Conservation (phyloP, 2,113 vertebrate species). For the Argyrosomus japonicus region DNA sequence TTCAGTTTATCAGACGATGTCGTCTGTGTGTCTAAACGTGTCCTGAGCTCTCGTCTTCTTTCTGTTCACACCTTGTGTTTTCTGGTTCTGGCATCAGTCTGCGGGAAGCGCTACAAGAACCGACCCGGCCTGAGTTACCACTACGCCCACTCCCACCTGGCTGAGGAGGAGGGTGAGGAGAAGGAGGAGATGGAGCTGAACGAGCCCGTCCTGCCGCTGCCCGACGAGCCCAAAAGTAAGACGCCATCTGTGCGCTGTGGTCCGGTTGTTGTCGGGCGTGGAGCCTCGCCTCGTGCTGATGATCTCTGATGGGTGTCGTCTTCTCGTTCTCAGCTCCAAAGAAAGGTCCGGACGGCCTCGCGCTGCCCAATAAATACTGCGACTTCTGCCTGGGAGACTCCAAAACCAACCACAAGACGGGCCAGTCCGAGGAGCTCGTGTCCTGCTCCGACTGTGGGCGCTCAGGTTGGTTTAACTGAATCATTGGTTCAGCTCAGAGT, state of each 20-base stretch:
- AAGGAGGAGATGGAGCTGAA: constrained; percentile 90
- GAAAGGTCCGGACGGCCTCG: constrained; percentile 93
- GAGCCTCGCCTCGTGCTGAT: not conserved
- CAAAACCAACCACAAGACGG: constrained; percentile 96
- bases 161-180: constrained; percentile 95
- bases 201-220: constrained; percentile 85
- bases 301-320: not conserved
- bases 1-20: no score
- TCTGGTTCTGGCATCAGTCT: constrained; percentile 84
- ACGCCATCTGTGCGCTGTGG: not conserved
- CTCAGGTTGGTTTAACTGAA: constrained; percentile 84
- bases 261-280: not conserved
- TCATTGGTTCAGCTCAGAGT: no score
- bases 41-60: no score
- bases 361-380: constrained; percentile 96
- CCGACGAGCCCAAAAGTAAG: constrained; percentile 93
- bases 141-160: constrained; percentile 97
- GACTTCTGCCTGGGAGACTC: constrained; percentile 98
- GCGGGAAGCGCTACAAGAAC: constrained; percentile 98
- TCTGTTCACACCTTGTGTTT: constrained; percentile 60
- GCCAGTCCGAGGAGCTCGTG: constrained; percentile 93
- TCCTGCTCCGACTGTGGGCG: constrained; percentile 97
- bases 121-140: constrained; percentile 96
- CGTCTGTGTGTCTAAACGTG: no score
- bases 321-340: constrained; percentile 85